Evolutionary conservation across 2,113 vertebrate genomes (phyloP).

Genomic region (Fregetta grallaria): DNA sequence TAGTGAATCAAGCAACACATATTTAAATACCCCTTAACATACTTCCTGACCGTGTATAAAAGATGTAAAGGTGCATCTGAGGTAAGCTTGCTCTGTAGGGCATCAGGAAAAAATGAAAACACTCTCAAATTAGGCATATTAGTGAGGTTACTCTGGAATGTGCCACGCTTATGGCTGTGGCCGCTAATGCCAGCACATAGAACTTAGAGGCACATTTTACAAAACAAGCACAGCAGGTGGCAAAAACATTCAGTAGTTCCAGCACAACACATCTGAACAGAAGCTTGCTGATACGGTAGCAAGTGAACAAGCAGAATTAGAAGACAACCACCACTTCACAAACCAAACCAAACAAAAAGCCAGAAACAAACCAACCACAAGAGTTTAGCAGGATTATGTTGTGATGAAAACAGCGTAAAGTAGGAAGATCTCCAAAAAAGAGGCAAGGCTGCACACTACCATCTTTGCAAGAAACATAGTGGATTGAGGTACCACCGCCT

Average conservation of each 20-base stretch:
- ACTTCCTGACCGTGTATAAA: accelerated
- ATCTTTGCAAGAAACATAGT: neutral
- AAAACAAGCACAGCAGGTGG: neutral
- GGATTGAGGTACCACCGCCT: neutral
- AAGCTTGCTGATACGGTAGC: neutral
- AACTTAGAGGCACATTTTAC: neutral
- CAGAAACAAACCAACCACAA: neutral
- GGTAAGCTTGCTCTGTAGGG: neutral
- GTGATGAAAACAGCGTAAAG: accelerated
- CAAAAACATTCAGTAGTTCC: neutral
- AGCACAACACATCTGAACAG: accelerated
- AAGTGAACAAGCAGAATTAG: neutral
- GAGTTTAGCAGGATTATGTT: neutral
- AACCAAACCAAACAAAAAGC: neutral
- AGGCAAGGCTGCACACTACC: neutral
- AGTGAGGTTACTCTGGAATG: neutral
- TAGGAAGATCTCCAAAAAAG: neutral
- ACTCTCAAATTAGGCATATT: neutral
- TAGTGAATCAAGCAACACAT: neutral
- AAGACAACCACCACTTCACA: neutral
- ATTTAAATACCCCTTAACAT: neutral
- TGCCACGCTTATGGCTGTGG: neutral
- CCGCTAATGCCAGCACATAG: neutral
- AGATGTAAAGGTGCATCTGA: neutral
- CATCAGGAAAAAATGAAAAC: neutral